Conservation (phyloP, 2,888 invertebrate genomes). For the Nowickia ferox region DNA sequence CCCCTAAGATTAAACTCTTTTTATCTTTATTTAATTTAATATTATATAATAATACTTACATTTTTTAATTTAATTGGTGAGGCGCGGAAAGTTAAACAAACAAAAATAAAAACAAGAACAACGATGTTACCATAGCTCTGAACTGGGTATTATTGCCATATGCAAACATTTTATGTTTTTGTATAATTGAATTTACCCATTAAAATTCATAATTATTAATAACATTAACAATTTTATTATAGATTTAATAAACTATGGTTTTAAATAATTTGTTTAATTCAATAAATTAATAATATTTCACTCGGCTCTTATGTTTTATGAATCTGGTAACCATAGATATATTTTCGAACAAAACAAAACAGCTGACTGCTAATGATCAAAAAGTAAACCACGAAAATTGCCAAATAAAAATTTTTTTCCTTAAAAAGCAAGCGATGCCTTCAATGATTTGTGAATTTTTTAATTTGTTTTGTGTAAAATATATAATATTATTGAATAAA, state of each 20-base stretch:
- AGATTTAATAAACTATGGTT: neutral
- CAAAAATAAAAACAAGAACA: neutral
- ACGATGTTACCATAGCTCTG: neutral
- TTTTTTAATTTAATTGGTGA: conserved; percentile 4
- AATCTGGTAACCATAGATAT: conserved; percentile 1
- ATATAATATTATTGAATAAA: neutral
- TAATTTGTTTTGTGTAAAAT: no score
- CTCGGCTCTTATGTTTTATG: neutral
- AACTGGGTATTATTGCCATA: neutral
- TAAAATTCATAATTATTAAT: conserved; percentile 15
- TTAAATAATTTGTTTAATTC: conserved; percentile 11
- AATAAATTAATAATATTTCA: conserved; percentile 12
- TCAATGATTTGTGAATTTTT: no score
- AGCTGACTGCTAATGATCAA: no score
- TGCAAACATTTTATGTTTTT: neutral
- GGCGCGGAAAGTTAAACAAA: neutral
- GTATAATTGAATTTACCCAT: conserved; percentile 5
- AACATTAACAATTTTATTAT: neutral
- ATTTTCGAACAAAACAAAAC: neutral
- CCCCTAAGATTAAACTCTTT: neutral
- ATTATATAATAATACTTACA: conserved; percentile 10
- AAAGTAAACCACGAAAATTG: no score
- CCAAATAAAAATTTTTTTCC: no score
- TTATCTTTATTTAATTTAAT: neutral
- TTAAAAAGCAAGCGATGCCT: no score